These are phyloP conservation scores for Cololabis saira DNA, from an alignment of 2,113 vertebrate genomes.

Conservation along the genomic window DNA sequence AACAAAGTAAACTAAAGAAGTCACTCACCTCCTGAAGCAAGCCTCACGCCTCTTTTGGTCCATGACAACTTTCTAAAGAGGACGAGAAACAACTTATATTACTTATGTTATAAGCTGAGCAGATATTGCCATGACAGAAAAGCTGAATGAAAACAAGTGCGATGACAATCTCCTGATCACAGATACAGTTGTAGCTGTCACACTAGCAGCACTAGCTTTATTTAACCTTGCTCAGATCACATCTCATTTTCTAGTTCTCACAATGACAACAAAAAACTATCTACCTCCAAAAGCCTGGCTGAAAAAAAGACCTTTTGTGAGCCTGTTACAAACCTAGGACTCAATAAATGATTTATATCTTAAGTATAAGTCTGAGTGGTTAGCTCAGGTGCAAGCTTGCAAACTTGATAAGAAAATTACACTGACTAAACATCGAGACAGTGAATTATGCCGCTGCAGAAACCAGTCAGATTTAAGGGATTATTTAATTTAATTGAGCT, in stretches of 20 bases:
- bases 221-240: conserved; percentile 64
- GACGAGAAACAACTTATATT: not conserved
- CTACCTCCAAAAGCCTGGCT: accelerated
- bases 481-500: not conserved
- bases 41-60: conserved; percentile 72
- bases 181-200: not conserved
- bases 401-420: conserved; percentile 3
- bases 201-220: conserved; percentile 26
- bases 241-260: not conserved
- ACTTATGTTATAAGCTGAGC: no score
- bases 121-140: no score
- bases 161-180: not conserved
- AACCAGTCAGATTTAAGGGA: not conserved
- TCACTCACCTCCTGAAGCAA: conserved; percentile 77
- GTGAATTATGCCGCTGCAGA: not conserved
- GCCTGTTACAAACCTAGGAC: accelerated
- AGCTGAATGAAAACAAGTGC: no score
- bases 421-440: not conserved
- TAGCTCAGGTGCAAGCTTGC: not conserved
- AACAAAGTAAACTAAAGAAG: no score
- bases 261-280: accelerated
- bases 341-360: not conserved
- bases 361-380: not conserved
- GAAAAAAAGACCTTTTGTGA: not conserved
- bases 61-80: conserved; percentile 76